These are phyloP conservation scores for Drosophila persimilis DNA, from an alignment of 1,140 invertebrate genomes.

Conservation along the genomic window DNA sequence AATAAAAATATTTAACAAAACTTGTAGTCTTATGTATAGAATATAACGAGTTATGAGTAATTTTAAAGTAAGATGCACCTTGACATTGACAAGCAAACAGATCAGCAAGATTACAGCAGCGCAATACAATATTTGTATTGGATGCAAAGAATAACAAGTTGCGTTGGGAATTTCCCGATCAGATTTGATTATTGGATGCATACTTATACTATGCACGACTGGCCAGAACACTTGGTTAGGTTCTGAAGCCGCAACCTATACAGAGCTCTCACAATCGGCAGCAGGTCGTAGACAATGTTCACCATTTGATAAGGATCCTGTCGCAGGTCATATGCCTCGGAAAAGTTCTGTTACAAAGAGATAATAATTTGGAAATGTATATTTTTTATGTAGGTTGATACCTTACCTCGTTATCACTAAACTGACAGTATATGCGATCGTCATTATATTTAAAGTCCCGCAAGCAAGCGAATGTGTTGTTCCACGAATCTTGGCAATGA, in stretches of 20 bases:
- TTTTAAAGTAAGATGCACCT: no score
- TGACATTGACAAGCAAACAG: no score
- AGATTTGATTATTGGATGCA: not conserved
- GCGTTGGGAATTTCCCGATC: constrained; percentile 7
- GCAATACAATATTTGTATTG: not conserved
- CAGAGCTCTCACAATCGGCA: constrained; percentile 79
- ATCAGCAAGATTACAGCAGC: no score
- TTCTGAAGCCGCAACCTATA: constrained; percentile 66
- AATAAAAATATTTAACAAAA: constrained; percentile 13
- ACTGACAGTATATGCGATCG: constrained; percentile 90
- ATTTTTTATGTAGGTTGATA: not conserved
- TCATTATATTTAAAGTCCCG: constrained; percentile 84
- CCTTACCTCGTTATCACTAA: constrained; percentile 88
- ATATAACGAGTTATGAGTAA: not conserved
- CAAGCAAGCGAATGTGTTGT: constrained; percentile 93
- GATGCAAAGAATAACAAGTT: not conserved
- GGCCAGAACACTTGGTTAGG: constrained; percentile 65
- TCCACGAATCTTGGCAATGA: constrained; percentile 92
- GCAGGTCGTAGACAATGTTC: constrained; percentile 85
- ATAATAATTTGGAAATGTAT: not conserved
- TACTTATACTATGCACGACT: constrained; percentile 40
- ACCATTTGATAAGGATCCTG: constrained; percentile 88
- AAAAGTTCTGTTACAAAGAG: constrained; percentile 84
- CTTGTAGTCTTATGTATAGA: not conserved
- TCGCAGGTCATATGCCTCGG: constrained; percentile 88